Conservation (phyloP, 2,888 invertebrate genomes). For the Cataglyphis livida region DNA sequence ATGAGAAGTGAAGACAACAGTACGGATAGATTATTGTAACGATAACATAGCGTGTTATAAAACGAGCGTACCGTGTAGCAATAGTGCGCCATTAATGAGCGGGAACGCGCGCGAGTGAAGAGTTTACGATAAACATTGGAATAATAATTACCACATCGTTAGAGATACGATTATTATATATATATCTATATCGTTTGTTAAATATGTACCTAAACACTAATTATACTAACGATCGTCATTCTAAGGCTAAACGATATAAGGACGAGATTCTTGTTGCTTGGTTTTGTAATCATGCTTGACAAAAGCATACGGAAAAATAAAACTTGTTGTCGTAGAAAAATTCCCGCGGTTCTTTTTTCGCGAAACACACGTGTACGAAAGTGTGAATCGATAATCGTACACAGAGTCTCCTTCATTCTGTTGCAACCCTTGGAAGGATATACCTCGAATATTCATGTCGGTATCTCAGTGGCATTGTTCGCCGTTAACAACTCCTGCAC, state of each 20-base stretch:
- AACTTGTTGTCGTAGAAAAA: constrained; percentile 84
- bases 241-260: constrained; percentile 81
- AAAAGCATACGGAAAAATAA: constrained; percentile 83
- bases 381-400: constrained; percentile 1
- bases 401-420: neutral
- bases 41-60: constrained; percentile 56
- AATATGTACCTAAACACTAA: constrained; percentile 79
- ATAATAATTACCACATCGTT: constrained; percentile 78
- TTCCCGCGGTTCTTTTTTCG: constrained; percentile 40
- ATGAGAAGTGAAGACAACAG: constrained; percentile 47
- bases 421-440: neutral
- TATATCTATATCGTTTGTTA: constrained; percentile 80
- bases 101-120: constrained; percentile 38
- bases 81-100: constrained; percentile 65
- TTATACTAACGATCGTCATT: constrained; percentile 76
- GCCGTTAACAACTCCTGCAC: constrained; percentile 70
- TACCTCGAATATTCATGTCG: constrained; percentile 24
- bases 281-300: constrained; percentile 86
- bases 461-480: constrained; percentile 23
- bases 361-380: neutral
- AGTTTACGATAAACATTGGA: constrained; percentile 66
- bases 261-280: constrained; percentile 85
- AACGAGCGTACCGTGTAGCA: constrained; percentile 72
- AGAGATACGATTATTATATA: constrained; percentile 76
- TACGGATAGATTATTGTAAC: constrained; percentile 64